These are phyloP conservation scores for Irena cyanogastra DNA, from an alignment of 2,113 vertebrate species.

Conservation along the genomic window DNA sequence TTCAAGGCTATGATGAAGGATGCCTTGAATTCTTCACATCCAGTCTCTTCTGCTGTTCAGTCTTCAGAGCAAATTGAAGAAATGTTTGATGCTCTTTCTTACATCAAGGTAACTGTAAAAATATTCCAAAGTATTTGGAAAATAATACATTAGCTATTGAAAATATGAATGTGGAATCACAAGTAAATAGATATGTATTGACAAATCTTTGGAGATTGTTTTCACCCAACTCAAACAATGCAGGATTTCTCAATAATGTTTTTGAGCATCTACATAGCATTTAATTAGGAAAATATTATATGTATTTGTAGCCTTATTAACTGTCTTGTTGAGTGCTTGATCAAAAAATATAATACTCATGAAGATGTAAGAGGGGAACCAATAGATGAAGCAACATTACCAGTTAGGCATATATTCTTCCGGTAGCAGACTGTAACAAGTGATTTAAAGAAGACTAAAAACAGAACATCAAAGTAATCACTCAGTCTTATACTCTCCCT, in stretches of 20 bases:
- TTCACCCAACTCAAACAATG: background rate
- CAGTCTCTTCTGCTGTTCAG: slow-evolving; percentile 83
- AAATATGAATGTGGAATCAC: background rate
- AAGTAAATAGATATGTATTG: background rate
- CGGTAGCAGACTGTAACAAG: background rate
- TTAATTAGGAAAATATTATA: background rate
- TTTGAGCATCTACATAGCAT: background rate
- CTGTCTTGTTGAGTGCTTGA: background rate
- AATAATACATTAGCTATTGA: background rate
- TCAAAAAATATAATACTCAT: background rate
- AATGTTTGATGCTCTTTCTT: slow-evolving; percentile 95
- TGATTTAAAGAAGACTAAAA: background rate
- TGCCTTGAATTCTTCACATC: slow-evolving; percentile 86
- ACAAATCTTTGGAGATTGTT: background rate
- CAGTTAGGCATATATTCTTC: background rate
- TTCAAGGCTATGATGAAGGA: slow-evolving; percentile 88
- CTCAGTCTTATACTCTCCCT: background rate
- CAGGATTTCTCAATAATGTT: background rate
- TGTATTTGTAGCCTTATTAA: background rate
- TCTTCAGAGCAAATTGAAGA: slow-evolving; percentile 87
- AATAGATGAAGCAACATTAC: background rate
- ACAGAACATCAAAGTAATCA: background rate
- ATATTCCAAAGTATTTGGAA: background rate
- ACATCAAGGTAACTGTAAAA: slow-evolving; percentile 84
- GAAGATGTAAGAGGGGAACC: background rate